Conservation (phyloP, 2,113 vertebrate species). For the Lagopus leucura region DNA sequence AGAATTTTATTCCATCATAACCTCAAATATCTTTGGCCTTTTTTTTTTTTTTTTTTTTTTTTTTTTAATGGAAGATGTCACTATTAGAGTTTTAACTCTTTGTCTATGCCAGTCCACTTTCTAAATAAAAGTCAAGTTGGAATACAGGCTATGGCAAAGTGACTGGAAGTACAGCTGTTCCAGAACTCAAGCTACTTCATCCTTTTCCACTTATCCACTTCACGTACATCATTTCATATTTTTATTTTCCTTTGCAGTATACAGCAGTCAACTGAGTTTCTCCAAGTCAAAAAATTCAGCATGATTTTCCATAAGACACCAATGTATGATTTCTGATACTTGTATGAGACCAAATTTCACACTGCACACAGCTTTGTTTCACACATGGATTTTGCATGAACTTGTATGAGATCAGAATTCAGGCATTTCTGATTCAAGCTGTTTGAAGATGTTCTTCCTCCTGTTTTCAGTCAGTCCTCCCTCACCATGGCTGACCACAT, state of each 20-base stretch:
- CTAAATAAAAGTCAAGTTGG: not conserved
- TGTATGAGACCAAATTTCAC: not conserved
- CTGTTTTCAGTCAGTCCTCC: not conserved
- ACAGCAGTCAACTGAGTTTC: not conserved
- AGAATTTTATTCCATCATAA: not conserved
- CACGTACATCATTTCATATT: not conserved
- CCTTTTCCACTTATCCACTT: not conserved
- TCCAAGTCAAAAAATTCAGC: not conserved
- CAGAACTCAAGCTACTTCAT: not conserved
- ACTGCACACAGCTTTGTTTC: not conserved
- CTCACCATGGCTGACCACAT: rapidly evolving
- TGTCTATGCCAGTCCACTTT: not conserved
- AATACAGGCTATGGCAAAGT: not conserved
- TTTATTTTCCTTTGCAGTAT: not conserved
- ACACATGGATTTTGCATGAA: not conserved
- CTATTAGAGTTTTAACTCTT: not conserved
- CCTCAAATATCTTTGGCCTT: not conserved
- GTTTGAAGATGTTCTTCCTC: not conserved
- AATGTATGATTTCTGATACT: not conserved
- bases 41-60: not conserved
- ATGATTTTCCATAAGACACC: not conserved
- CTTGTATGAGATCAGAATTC: not conserved
- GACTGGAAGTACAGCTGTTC: not conserved
- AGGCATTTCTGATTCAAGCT: too few relatives aligned
- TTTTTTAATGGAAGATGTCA: not conserved